Percentiles rank a stretch among this genome's conserved stretches.
phyloP scores from a whole-genome alignment of 2,888 invertebrate species.

The Parapristionchus giblindavisi region DNA sequence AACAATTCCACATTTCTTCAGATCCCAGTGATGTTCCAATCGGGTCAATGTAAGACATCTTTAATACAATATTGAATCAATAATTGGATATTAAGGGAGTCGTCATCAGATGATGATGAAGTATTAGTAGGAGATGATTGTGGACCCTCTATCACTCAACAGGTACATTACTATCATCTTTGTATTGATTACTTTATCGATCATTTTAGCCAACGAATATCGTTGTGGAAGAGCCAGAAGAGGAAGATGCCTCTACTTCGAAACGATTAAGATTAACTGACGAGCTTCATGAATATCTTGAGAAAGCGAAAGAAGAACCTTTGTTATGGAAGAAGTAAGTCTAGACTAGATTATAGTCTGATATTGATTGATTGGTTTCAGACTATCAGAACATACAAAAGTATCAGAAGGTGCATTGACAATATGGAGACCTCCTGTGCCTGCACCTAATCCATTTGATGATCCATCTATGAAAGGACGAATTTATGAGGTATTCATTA shows the following conservation, averaged over 20 bases:
- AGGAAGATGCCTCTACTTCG: not conserved
- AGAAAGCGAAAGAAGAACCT: slow-evolving; percentile 9
- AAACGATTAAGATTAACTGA: slow-evolving; percentile 22
- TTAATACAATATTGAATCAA: not conserved
- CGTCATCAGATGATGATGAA: slow-evolving; percentile 23
- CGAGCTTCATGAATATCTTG: slow-evolving; percentile 19
- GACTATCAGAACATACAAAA: not conserved
- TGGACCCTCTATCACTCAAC: not conserved
- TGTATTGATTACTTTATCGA: not conserved
- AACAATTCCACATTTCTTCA: slow-evolving; percentile 14
- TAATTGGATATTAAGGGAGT: slow-evolving; percentile 20
- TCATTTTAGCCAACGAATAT: not conserved
- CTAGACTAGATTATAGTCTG: not conserved
- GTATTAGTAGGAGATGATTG: not conserved
- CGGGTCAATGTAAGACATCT: not conserved
- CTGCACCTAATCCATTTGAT: slow-evolving; percentile 33
- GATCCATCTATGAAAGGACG: slow-evolving; percentile 36
- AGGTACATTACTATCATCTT: not conserved
- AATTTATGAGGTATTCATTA: slow-evolving; percentile 24
- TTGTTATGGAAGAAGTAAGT: slow-evolving; percentile 14
- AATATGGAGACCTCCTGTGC: slow-evolving; percentile 32
- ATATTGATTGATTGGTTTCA: not conserved
- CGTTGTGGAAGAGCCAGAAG: slow-evolving; percentile 28
- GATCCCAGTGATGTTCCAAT: not conserved
- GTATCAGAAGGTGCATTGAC: slow-evolving; percentile 28